Evolutionary conservation across 1,140 invertebrate genomes (phyloP).

Genomic region (Atta colombica): DNA sequence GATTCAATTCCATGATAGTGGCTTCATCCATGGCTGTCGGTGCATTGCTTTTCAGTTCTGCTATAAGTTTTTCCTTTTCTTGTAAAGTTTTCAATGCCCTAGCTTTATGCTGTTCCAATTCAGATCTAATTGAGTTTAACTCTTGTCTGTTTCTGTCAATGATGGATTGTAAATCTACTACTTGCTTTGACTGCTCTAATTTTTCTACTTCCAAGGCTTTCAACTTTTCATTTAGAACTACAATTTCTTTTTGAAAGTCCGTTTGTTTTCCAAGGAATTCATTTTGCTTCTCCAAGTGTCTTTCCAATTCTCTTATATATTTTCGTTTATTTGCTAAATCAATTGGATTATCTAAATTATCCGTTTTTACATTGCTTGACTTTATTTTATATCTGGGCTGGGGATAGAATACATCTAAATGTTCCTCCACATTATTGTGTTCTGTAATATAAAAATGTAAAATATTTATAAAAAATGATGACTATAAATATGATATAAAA

Average conservation of each 20-base stretch:
- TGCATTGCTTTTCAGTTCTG: constrained; percentile 87
- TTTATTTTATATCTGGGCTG: constrained; percentile 41
- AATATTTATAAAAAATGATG: constrained; percentile 8
- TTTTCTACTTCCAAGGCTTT: constrained; percentile 80
- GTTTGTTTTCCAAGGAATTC: constrained; percentile 78
- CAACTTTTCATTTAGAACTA: constrained; percentile 80
- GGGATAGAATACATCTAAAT: constrained; percentile 11
- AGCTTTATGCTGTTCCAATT: constrained; percentile 90
- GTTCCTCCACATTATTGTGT: constrained; percentile 10
- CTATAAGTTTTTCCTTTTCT: constrained; percentile 92
- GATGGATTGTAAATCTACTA: constrained; percentile 84
- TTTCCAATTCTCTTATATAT: constrained; percentile 67
- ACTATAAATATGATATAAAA: neutral
- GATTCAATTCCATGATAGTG: constrained; percentile 85
- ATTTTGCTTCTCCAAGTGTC: constrained; percentile 77
- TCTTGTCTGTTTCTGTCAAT: constrained; percentile 88
- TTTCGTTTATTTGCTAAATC: constrained; percentile 54
- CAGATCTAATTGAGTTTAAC: constrained; percentile 87
- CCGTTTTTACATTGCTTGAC: neutral
- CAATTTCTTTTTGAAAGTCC: constrained; percentile 82
- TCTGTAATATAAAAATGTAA: constrained; percentile 38
- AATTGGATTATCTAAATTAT: constrained; percentile 45
- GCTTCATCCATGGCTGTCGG: constrained; percentile 81
- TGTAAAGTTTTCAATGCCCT: constrained; percentile 92
- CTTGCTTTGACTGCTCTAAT: constrained; percentile 77